Evolutionary conservation across 2,888 invertebrate genomes (phyloP).

Genomic region (Ophioninae sp.): DNA sequence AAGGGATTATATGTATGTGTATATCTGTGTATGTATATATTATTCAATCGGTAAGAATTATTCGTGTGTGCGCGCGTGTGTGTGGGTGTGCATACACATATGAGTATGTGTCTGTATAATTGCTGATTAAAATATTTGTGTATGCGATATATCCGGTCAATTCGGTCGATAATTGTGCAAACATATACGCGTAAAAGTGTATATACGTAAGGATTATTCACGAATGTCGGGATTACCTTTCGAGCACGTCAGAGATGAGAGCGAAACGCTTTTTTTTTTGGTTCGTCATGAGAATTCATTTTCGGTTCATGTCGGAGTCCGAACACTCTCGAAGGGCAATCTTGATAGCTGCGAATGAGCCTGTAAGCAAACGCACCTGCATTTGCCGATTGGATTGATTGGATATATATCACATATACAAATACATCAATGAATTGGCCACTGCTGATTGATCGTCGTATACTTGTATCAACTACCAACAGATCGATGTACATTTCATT

Average conservation of each 20-base stretch:
- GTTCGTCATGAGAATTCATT: not conserved
- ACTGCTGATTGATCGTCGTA: not conserved
- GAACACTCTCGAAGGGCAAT: not conserved
- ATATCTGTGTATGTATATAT: conserved; percentile 15
- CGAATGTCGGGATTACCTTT: not conserved
- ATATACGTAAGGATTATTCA: conserved; percentile 2
- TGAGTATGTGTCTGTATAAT: not conserved
- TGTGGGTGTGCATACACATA: not conserved
- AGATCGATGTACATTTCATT: conserved; percentile 75
- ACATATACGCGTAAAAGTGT: conserved; percentile 11
- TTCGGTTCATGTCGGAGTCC: too few species aligned
- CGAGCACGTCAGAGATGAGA: not conserved
- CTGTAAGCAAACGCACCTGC: not conserved
- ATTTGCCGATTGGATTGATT: not conserved
- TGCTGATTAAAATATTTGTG: not conserved
- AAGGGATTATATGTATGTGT: conserved; percentile 34
- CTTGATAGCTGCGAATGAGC: not conserved
- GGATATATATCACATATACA: conserved; percentile 13
- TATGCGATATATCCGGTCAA: not conserved
- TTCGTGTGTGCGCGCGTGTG: not conserved
- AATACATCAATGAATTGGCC: conserved; percentile 1
- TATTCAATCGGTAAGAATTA: not conserved
- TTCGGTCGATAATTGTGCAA: not conserved
- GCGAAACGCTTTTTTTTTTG: not conserved
- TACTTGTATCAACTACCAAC: conserved; percentile 37